Percentiles rank a stretch among this genome's conserved stretches.
phyloP scores from a whole-genome alignment of 2,797 vertebrate species.

The Sibirionetta formosa region DNA sequence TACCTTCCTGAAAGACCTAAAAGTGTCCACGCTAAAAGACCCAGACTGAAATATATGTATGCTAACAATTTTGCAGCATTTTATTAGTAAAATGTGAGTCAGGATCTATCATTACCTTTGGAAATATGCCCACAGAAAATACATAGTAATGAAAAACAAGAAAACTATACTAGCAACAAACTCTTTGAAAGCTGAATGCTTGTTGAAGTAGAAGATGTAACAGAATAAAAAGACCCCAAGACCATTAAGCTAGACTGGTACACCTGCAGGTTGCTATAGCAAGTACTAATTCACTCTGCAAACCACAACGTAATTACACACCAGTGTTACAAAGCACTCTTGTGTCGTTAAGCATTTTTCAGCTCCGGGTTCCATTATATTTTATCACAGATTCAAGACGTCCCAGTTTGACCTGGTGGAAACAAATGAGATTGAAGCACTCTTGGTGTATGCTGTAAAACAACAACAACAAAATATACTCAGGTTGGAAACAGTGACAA shows the following conservation, averaged over 20 bases:
- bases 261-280: conserved; percentile 2
- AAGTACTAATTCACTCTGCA: background rate
- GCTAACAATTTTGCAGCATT: background rate
- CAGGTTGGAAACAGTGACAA: background rate
- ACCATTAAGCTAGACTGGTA: background rate
- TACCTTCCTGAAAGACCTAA: background rate
- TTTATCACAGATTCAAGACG: background rate
- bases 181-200: background rate
- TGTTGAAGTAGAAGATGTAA: background rate
- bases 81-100: background rate
- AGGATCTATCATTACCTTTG: background rate
- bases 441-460: background rate
- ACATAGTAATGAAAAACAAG: background rate
- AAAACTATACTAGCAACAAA: background rate
- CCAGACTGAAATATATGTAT: background rate
- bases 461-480: background rate
- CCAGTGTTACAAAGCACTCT: background rate
- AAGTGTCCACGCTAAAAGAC: background rate
- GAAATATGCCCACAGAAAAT: background rate
- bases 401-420: background rate
- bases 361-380: background rate
- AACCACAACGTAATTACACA: background rate
- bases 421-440: background rate
- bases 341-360: background rate
- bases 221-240: background rate